Evolutionary conservation across 2,797 vertebrate genomes (phyloP).

Genomic region (Pelodytes ibericus): DNA sequence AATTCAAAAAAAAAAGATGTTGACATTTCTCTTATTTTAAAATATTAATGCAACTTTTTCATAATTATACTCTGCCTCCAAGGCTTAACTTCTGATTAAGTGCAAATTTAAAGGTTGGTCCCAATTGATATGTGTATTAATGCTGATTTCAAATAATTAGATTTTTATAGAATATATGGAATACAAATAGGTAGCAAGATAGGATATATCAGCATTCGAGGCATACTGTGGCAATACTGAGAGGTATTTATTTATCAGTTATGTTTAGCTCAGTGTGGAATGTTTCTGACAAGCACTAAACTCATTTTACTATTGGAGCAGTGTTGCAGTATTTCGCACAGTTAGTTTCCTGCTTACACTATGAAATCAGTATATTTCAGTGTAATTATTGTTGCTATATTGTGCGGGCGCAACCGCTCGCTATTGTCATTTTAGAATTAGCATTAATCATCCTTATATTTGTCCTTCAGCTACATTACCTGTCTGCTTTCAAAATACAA

Average conservation of each 20-base stretch:
- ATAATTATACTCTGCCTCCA: constrained; percentile 41
- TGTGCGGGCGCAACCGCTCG: constrained; percentile 3
- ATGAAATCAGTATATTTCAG: constrained; percentile 15
- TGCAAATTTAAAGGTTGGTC: constrained; percentile 53
- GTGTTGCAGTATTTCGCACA: constrained; percentile 6
- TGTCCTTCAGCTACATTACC: neutral
- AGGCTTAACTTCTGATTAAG: constrained; percentile 49
- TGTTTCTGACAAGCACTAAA: constrained; percentile 36
- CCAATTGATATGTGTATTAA: constrained; percentile 40
- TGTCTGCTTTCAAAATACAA: constrained; percentile 6
- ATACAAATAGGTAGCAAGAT: constrained; percentile 44
- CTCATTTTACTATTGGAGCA: neutral
- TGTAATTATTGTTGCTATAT: neutral
- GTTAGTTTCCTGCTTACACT: too few species aligned
- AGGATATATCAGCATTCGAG: neutral
- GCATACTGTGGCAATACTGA: neutral
- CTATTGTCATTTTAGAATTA: constrained; percentile 27
- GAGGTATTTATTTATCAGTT: too few species aligned
- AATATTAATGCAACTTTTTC: constrained; percentile 45
- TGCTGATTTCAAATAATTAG: constrained; percentile 42
- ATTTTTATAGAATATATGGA: constrained; percentile 26
- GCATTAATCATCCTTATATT: constrained; percentile 18
- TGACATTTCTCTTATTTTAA: constrained; percentile 48
- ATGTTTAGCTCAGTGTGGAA: constrained; percentile 8
- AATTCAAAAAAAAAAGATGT: constrained; percentile 34